phyloP scores from a whole-genome alignment of 1,140 invertebrate genomes.

The Dreissena rostriformis region DNA sequence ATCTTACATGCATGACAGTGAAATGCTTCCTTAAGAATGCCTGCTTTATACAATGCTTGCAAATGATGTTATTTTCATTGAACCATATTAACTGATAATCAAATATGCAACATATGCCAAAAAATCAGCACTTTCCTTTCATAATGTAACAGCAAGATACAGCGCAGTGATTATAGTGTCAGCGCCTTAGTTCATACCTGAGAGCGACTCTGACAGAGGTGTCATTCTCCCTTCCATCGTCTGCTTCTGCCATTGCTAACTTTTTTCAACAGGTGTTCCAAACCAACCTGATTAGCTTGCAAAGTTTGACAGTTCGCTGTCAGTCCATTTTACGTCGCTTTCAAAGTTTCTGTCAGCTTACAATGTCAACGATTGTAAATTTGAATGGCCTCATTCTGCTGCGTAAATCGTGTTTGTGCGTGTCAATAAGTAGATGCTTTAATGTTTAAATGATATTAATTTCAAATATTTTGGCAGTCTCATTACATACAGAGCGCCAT shows the following conservation, averaged over 20 bases:
- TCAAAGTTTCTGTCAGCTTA: neutral
- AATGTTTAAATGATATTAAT: constrained; percentile 27
- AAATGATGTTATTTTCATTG: too few relatives aligned
- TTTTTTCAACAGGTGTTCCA: constrained; percentile 26
- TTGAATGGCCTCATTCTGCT: neutral
- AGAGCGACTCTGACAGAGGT: constrained; percentile 71
- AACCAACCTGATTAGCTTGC: too few relatives aligned
- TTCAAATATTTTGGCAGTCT: constrained; percentile 42
- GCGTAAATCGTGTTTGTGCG: constrained; percentile 12
- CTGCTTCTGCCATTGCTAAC: constrained; percentile 61
- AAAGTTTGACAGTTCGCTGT: neutral
- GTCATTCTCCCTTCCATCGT: constrained; percentile 68
- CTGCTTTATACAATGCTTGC: too few relatives aligned
- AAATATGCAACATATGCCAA: too few relatives aligned
- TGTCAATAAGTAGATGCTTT: neutral
- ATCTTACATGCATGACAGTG: too few relatives aligned
- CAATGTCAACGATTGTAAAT: neutral
- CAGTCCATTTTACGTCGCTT: neutral
- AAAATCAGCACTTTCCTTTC: too few relatives aligned
- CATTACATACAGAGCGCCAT: neutral
- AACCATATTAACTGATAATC: too few relatives aligned
- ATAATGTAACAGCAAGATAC: too few relatives aligned
- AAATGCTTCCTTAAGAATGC: too few relatives aligned
- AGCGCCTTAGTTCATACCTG: too few relatives aligned
- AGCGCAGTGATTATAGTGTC: too few relatives aligned